Base-by-base conservation (phyloP, 1,140 invertebrate species). In the Pseudachorutes palmiensis region DNA sequence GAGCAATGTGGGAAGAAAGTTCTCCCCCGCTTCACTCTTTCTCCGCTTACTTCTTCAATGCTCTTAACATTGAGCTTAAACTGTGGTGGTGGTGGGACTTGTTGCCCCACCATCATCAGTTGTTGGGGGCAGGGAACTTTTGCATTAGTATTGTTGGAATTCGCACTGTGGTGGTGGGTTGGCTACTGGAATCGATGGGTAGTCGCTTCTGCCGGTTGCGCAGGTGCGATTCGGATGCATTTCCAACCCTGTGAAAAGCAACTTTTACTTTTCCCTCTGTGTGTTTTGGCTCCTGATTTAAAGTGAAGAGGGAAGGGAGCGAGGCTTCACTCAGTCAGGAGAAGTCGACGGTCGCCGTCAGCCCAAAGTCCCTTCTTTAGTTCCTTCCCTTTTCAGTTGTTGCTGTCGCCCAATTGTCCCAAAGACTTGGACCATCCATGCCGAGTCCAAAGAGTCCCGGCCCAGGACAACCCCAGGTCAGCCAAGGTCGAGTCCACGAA, bases 361-460 rank as follows among this genome's bases (percentile, higher is more conserved):
- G 9, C n/a, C n/a, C n/a, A n/a, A n/a, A n/a, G n/a, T n/a, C n/a
- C 19, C 36, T 45, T 45, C 36, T 19, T 45, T 45, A 19, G 36
- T 45, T 45, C 36, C 36, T 45, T 45, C 36, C n/a, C n/a, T 9
- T 45, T 9, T 45, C 36, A 9, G 9, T 45, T 45, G 19, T 45
- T 45, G 9, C 36, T 45, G 36, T 45, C 19, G 19, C 36, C 36
- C 36, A 45, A 45, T 45, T 45, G 36, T 45, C 36, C 36, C 36
- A 45, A 45, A 45, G 36, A 45, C 36, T 45, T n/a, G n/a, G n/a
- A n/a, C n/a, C n/a, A n/a, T n/a, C n/a, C 36, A 45, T 45, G 36
- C 36, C 9, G 36, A 45, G 36, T 45, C 36, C 36, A 12, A 45
- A 45, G 36, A 19, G 36, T 9, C 19, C 9, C 36, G 9, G 36